Evolutionary conservation across 1,140 invertebrate species (phyloP), one percentile per base, ranked within the genome.

Genomic region (Philotrypesis tridentata): DNA sequence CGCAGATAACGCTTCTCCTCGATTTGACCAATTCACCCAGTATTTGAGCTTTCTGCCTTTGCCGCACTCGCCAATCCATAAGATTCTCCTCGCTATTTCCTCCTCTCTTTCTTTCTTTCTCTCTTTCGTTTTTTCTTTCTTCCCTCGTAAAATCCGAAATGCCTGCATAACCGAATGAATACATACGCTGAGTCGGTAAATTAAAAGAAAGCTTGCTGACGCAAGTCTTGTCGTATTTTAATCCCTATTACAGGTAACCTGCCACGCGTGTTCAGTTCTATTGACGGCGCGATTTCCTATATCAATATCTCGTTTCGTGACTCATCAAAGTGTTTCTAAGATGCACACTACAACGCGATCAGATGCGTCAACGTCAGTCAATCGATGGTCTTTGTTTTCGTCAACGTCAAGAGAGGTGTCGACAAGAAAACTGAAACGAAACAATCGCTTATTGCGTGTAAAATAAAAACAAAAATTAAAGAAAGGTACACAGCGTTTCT

Each of bases 1-100:
- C 48, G 48, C 48, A 55, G 78, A 80, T 84, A n/a, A 81, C 85
- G 72, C 77, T 86, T 87, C 55, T 86, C 82, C 83, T 80, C 86
- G 85, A 87, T 87, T 87, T 85, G 83, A 87, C 84, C 86, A 89
- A 89, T 87, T 87, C 83, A 23, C 25, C 17, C 21, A 6, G 40
- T 17, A 43, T 67, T 70, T 23, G 31, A 75, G 48, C 14, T 70
- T 55, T 31, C 31, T 67, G 61, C n/a, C 27, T 14, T 37, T 14
- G n/a, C 27, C 0, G n/a, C 29, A 17, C 55, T 78, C 21, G 61
- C 31, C 8, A 80, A 73, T 80, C 73, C 37, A 43, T 23, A 80
- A 63, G 33, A 73, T 80, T 80, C 17, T 55, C n/a, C 33, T 55
- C 17, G 21, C 17, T 2, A 2, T 6, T 14, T 55, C 48, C 7